Conservation (phyloP, 2,797 vertebrate species). For the Siniperca scherzeri region DNA sequence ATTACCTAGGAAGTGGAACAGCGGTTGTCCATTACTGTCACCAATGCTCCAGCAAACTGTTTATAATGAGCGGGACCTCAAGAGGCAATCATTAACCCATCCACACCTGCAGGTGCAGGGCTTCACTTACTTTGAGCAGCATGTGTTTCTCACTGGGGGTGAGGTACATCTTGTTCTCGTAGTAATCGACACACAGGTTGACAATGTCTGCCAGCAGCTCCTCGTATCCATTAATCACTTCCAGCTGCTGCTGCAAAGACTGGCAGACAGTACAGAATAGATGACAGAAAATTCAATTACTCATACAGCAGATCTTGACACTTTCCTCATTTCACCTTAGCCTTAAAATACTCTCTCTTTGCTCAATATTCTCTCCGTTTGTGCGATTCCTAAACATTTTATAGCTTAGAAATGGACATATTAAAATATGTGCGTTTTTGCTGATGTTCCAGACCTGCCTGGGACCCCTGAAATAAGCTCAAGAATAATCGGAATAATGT, state of each 20-base stretch:
- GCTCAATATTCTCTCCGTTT: no score
- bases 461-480: not conserved
- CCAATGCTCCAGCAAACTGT: not conserved
- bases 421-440: not conserved
- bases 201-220: slow-evolving; percentile 98
- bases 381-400: no score
- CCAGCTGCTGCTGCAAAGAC: slow-evolving; percentile 98
- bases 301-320: no score
- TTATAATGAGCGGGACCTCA: not conserved
- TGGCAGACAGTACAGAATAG: slow-evolving; percentile 52
- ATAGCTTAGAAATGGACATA: not conserved
- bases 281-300: not conserved
- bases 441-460: not conserved
- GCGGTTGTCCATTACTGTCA: not conserved
- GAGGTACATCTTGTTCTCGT: slow-evolving; percentile 98
- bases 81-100: not conserved
- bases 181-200: slow-evolving; percentile 97
- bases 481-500: not conserved
- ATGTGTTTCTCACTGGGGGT: slow-evolving; percentile 98
- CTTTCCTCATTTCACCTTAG: not conserved
- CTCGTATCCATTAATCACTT: slow-evolving; percentile 96
- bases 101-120: not conserved
- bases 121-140: slow-evolving; percentile 92
- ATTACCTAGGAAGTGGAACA: slow-evolving; percentile 89
- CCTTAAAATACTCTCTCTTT: not conserved